Evolutionary conservation across 1,140 invertebrate genomes (phyloP).

Genomic region (Trichonephila clavipes): DNA sequence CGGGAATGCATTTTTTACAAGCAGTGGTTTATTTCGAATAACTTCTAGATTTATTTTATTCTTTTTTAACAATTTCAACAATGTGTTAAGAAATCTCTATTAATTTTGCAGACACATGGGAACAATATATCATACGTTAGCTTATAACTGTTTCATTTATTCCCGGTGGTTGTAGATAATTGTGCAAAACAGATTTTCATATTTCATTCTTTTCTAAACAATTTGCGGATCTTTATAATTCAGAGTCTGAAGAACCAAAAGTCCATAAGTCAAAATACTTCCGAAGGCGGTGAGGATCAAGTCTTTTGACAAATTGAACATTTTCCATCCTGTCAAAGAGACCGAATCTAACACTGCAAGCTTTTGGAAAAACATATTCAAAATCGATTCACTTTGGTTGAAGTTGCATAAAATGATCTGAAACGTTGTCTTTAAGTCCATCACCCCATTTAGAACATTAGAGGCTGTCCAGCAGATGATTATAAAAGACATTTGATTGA

Average conservation of each 20-base stretch:
- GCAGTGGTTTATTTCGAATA: too few species aligned
- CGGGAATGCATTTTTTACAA: too few species aligned
- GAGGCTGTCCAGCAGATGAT: conserved; percentile 40
- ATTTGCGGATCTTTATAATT: neutral
- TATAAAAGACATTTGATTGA: conserved; percentile 33
- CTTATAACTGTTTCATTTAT: too few species aligned
- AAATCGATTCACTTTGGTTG: neutral
- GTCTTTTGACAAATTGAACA: conserved; percentile 38
- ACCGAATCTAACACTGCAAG: neutral
- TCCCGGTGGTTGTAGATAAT: too few species aligned
- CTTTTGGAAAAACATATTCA: neutral
- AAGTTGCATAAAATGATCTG: neutral
- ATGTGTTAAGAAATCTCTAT: too few species aligned
- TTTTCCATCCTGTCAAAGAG: conserved; percentile 54
- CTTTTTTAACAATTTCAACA: too few species aligned
- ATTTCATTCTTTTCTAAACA: neutral
- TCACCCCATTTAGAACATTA: neutral
- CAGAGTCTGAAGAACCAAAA: conserved; percentile 40
- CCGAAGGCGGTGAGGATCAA: conserved; percentile 27
- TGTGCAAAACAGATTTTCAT: too few species aligned
- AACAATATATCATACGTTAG: too few species aligned
- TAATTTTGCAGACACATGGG: too few species aligned
- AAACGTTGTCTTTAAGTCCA: neutral
- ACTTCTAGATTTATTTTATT: too few species aligned
- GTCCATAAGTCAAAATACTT: conserved; percentile 59